Percentiles rank a stretch among this genome's conserved stretches.
Evolutionary conservation across 2,113 vertebrate species (phyloP).

Genomic region (Catharus fuscescens): DNA sequence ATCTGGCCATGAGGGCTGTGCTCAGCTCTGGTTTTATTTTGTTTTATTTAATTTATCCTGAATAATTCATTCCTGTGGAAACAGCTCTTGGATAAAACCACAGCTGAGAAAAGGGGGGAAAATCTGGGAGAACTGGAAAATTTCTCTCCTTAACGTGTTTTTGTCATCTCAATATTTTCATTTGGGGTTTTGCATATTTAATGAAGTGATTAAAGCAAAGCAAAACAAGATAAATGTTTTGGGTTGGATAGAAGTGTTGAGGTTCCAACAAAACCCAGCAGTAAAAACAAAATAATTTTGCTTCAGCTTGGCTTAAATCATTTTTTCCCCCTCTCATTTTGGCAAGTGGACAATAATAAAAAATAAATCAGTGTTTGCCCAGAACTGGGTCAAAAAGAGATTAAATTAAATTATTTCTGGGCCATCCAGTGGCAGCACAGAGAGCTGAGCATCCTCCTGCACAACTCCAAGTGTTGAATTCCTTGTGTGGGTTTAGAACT

Average conservation of each 20-base stretch:
- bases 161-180: background rate
- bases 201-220: background rate
- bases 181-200: background rate
- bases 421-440: background rate
- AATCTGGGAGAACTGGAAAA: background rate
- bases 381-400: constrained; percentile 26
- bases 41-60: background rate
- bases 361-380: background rate
- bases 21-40: background rate
- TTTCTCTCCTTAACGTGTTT: background rate
- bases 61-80: background rate
- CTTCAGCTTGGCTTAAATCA: background rate
- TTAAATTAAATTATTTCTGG: constrained; percentile 26
- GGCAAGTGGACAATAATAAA: background rate
- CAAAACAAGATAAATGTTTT: background rate
- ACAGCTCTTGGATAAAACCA: background rate
- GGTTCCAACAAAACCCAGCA: rapidly evolving
- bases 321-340: background rate
- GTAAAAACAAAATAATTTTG: background rate
- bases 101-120: background rate
- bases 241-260: background rate
- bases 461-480: too few relatives aligned
- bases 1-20: background rate
- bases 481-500: rapidly evolving
- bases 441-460: background rate